These are phyloP conservation scores for Malacosoma neustria DNA, from an alignment of 2,888 invertebrate genomes.

Conservation along the genomic window DNA sequence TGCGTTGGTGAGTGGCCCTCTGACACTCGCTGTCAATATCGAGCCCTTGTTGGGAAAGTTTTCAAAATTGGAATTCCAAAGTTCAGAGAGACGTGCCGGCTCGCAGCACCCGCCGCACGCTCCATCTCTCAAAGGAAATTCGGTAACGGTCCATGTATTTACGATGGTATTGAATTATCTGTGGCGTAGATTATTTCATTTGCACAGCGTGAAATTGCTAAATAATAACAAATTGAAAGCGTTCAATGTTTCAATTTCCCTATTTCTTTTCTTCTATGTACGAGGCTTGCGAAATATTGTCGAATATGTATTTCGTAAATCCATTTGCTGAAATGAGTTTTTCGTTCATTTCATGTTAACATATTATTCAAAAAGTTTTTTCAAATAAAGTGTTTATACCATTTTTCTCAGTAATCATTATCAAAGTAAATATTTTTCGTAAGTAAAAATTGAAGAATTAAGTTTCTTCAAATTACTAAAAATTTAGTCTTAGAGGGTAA, in stretches of 20 bases:
- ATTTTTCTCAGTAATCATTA: neutral
- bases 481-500: too few relatives aligned
- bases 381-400: too few relatives aligned
- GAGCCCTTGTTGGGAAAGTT: slow-evolving; percentile 66
- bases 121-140: slow-evolving; percentile 71
- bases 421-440: neutral
- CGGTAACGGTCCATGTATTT: slow-evolving; percentile 62
- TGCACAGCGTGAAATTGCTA: slow-evolving; percentile 58
- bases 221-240: slow-evolving; percentile 36
- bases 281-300: neutral
- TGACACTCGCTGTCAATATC: slow-evolving; percentile 68
- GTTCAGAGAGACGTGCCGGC: slow-evolving; percentile 65
- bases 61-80: slow-evolving; percentile 74
- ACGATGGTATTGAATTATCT: slow-evolving; percentile 65
- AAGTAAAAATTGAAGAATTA: too few relatives aligned
- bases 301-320: neutral
- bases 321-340: neutral
- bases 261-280: slow-evolving; percentile 1
- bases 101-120: slow-evolving; percentile 52
- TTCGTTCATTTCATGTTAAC: neutral
- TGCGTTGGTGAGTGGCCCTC: slow-evolving; percentile 38
- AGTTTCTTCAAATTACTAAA: too few relatives aligned
- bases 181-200: slow-evolving; percentile 61
- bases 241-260: slow-evolving; percentile 21
- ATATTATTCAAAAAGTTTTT: neutral